Base-by-base conservation (phyloP, 2,797 vertebrate genomes). In the Eulemur coronatus region DNA sequence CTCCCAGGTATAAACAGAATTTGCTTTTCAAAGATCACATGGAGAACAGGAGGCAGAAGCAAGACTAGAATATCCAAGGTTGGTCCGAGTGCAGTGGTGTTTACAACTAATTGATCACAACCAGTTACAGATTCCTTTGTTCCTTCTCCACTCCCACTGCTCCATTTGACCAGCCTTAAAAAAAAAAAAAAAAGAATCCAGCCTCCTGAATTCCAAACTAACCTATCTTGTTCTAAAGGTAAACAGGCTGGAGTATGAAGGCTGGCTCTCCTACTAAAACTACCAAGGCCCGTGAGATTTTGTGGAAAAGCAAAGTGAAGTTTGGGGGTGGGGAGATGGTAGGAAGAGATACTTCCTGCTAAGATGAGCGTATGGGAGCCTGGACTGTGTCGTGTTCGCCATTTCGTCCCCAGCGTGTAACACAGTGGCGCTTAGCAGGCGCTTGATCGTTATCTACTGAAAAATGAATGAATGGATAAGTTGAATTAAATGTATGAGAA, bases 391-490 rank as follows among this genome's bases (percentile, higher is more conserved):
- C 38, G 5, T 57, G 6, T 35, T 87, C 73, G 73, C 15, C 1
- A 0, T 17, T 8, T 13, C 5, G 5, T 75, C 41, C 24, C 69
- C 0, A 0, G 8, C 6, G 1, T 15, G 8, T 76, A 78, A 52
- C 35, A 63, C 52, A 33, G 69, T 35, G n/a, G 7, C 2, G 4
- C 10, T 33, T 11, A 46, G 61, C 43, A 43, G 33, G 17, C 4
- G 8, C 43, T 20, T 73, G 26, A 76, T 84, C 13, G 1, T 57
- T 86, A 82, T 92, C 95, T 75, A 69, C 35, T 73, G 33, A 46
- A 80, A 96, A 85, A 59, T 65, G 11, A 95, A 84, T 93, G 80
- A 95, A 80, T 65, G 65, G 48, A 24, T 48, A 82, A 85, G 79
- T 79, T 55, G 61, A 75, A 72, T 78, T 82, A 75, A 94, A 91